Base-by-base conservation (phyloP, 2,888 invertebrate genomes). In the Diplazon laetatorius region DNA sequence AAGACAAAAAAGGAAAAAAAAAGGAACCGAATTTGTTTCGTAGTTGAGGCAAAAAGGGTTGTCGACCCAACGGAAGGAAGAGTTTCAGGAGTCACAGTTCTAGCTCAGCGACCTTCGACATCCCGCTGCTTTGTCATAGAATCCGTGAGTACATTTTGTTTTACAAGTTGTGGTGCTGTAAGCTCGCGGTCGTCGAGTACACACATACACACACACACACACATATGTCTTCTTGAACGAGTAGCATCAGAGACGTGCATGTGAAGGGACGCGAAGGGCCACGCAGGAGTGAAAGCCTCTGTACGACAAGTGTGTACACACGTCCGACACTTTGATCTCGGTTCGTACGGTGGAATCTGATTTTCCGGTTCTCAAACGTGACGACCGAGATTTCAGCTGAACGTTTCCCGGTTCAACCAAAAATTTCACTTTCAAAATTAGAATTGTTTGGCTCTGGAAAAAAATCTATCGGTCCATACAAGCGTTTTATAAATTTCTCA, bases 261-360 rank as follows among this genome's bases (percentile, higher is more conserved):
- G n/a, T 20, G 46, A 12, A 14, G 10, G 48, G 46, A 59, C n/a
- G 30, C 20, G 59, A 59, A 59, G 55, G 55, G 30, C 35, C 57
- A 57, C 57, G 50, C 50, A 35, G 65, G 9, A 25, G 65, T 35
- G 14, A 9, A 35, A 16, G 9, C 30, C 48, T 10, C 14, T 52
- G 60, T 70, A 48, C 70, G 59, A 50, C 70, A 60, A 48, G 37
- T 39, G 46, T 70, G 59, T 70, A 59, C 70, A 70, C 70, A 59
- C 59, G 70, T 70, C 50, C 70, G 25, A 37, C 8, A 59, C 70
- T 70, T 59, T 70, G 70, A 70, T 70, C 59, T 70, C 48, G 48
- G 18, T 16, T 37, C 37, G 18, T 48, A 20, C 44, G n/a, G 44
- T 5, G 44, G 42, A 44, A 59, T 59, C 59, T 59, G 59, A 59